Evolutionary conservation across 1,140 invertebrate genomes (phyloP), one percentile per base, ranked within the genome.

Genomic region (Contarinia nasturtii): DNA sequence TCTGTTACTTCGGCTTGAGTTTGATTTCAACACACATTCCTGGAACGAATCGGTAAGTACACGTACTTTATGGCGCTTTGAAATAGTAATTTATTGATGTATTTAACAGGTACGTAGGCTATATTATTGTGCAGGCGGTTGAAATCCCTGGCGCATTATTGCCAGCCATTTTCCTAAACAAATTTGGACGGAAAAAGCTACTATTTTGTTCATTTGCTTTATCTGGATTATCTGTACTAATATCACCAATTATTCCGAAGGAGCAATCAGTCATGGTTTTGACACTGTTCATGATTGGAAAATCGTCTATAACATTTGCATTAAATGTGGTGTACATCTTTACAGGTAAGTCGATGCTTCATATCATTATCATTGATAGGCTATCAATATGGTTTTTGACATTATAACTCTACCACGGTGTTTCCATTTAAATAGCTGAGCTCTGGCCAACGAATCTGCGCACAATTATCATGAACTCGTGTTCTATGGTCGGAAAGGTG

Each of bases 1-100:
- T 86, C 54, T 74, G 86, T 4, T 89, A 85, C 61, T 88, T 86
- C 58, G 86, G 84, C 0, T 61, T 89, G 7, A 82, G 82, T 10
- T 70, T 87, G 41, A 86, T 85, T 58, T 78, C 82, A 0, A 81
- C 82, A 10, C 69, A 79, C 33, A 66, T 89, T 21, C 73, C 74
- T 14, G 82, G 81, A 3, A 18, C 14, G 4, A 75, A 72, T n/a
- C n/a, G n/a, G n/a, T n/a, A n/a, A n/a, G n/a, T n/a, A n/a, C n/a
- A n/a, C n/a, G n/a, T n/a, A n/a, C n/a, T n/a, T n/a, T n/a, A n/a
- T n/a, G n/a, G n/a, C n/a, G n/a, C n/a, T n/a, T n/a, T n/a, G n/a
- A n/a, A n/a, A n/a, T n/a, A n/a, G n/a, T n/a, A n/a, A n/a, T n/a
- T n/a, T n/a, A n/a, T n/a, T n/a, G n/a, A n/a, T n/a, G n/a, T n/a